A percentile compares a stretch with the other conserved stretches of the same genome.
phyloP scores from a whole-genome alignment of 2,888 invertebrate genomes.

The Myathropa florea region DNA sequence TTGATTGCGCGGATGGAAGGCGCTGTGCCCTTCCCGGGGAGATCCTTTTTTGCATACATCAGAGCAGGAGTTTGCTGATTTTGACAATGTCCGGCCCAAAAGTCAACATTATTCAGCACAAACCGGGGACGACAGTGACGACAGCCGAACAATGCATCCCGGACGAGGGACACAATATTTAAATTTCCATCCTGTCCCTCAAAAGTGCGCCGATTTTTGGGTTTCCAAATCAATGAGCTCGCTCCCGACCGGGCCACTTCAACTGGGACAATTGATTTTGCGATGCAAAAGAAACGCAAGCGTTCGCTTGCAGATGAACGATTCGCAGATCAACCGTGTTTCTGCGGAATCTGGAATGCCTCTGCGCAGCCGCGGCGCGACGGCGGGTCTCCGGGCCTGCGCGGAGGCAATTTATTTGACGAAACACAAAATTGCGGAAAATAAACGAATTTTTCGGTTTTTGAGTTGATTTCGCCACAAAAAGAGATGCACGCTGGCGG shows the following conservation, averaged over 20 bases:
- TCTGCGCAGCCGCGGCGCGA: background rate
- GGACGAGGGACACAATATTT: conserved; percentile 64
- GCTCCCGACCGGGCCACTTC: conserved; percentile 9
- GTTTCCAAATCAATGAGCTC: conserved; percentile 78
- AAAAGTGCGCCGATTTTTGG: conserved; percentile 79
- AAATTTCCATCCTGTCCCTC: conserved; percentile 76
- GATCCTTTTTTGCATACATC: conserved; percentile 70
- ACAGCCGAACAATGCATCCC: conserved; percentile 45
- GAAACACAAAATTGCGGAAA: conserved; percentile 70
- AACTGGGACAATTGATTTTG: conserved; percentile 27
- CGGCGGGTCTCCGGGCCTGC: background rate
- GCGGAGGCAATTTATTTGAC: conserved; percentile 66
- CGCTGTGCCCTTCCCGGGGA: conserved; percentile 41
- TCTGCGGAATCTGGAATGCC: background rate
- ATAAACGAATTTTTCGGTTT: conserved; percentile 60
- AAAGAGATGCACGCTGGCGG: conserved; percentile 1
- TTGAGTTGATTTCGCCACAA: conserved; percentile 33
- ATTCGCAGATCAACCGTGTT: background rate
- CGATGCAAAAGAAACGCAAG: conserved; percentile 28
- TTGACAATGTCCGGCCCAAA: conserved; percentile 55
- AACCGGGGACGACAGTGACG: background rate
- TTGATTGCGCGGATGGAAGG: background rate
- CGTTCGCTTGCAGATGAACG: conserved; percentile 4
- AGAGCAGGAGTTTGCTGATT: conserved; percentile 16
- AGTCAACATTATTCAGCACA: conserved; percentile 55